Conservation (phyloP, 2,797 vertebrate species). For the Hybognathus amarus region DNA sequence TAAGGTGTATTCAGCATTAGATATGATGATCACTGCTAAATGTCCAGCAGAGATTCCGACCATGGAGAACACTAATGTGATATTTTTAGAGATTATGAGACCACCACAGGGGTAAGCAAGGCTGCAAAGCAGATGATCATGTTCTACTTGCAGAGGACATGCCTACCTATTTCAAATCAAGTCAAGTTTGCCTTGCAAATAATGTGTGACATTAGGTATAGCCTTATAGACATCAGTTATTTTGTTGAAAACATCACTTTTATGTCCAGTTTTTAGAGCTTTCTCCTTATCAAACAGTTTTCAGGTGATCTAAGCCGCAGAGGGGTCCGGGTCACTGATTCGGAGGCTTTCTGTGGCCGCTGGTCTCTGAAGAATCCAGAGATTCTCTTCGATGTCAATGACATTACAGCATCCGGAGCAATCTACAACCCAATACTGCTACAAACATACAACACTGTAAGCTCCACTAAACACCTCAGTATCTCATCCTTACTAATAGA, state of each 20-base stretch:
- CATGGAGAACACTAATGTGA: slow-evolving; percentile 75
- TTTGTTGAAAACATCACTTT: not conserved
- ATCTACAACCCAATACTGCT: slow-evolving; percentile 75
- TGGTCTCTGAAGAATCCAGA: slow-evolving; percentile 80
- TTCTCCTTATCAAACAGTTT: slow-evolving; percentile 60
- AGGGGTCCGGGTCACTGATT: slow-evolving; percentile 70
- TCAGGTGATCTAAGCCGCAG: not conserved
- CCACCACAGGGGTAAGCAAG: slow-evolving; percentile 62
- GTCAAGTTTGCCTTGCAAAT: not conserved
- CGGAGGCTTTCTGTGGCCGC: slow-evolving; percentile 80
- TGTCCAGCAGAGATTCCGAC: slow-evolving; percentile 78
- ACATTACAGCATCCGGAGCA: slow-evolving; percentile 64
- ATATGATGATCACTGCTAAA: slow-evolving; percentile 72
- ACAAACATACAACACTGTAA: slow-evolving; percentile 76
- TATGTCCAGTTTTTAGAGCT: not conserved
- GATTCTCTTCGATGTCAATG: slow-evolving; percentile 73
- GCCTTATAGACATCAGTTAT: not conserved
- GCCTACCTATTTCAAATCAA: not conserved
- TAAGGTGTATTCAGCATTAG: slow-evolving; percentile 80
- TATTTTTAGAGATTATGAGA: slow-evolving; percentile 84
- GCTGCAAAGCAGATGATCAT: not conserved
- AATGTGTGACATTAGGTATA: not conserved
- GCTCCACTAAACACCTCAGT: not conserved
- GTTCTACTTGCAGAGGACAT: not conserved
- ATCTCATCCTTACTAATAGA: not conserved